These are phyloP conservation scores for Entomyzon cyanotis DNA, from an alignment of 2,113 vertebrate genomes.

Conservation along the genomic window DNA sequence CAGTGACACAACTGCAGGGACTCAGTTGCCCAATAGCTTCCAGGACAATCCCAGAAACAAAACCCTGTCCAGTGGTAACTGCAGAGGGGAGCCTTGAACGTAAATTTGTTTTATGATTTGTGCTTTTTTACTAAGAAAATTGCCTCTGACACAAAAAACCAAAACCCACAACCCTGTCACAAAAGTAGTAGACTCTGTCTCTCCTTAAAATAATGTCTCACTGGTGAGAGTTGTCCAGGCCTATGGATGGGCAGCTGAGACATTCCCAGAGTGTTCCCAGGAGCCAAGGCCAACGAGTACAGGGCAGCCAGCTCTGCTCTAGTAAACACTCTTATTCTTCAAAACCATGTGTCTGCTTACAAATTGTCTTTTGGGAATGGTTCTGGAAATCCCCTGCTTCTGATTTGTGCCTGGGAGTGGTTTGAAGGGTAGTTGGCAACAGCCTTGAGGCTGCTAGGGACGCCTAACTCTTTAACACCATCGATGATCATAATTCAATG, in stretches of 20 bases:
- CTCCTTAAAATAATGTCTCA: not conserved
- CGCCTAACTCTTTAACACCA: not conserved
- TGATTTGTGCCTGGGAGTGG: not conserved
- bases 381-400: slow-evolving; percentile 37
- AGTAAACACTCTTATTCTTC: slow-evolving; percentile 6
- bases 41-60: not conserved
- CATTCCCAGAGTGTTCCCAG: not conserved
- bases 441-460: not conserved
- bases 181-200: not conserved
- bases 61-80: not conserved
- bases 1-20: not conserved
- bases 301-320: slow-evolving; percentile 7
- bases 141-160: not conserved
- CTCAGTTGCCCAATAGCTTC: not conserved
- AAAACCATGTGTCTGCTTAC: not conserved
- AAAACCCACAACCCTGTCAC: not conserved
- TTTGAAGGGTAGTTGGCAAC: not conserved
- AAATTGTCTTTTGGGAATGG: not conserved
- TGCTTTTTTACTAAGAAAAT: not conserved
- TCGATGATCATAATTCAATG: not conserved
- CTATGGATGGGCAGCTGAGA: not conserved
- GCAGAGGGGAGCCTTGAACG: not conserved
- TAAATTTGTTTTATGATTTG: not conserved
- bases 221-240: not conserved
- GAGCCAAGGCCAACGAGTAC: not conserved